A percentile compares a stretch with the other conserved stretches of the same genome.
phyloP scores from a whole-genome alignment of 2,797 vertebrate species.

The Podargus strigoides region DNA sequence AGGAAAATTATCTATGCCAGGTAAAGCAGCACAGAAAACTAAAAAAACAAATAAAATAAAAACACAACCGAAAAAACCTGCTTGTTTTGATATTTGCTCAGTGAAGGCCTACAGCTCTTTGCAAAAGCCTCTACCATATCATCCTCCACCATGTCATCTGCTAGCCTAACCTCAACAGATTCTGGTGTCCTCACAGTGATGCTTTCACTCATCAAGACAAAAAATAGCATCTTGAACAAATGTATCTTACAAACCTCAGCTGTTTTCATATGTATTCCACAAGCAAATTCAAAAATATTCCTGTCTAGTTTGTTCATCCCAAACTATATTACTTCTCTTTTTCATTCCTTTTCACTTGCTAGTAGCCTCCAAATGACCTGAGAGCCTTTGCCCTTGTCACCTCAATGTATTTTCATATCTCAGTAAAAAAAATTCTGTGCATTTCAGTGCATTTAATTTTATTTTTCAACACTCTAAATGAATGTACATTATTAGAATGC shows the following conservation, averaged over 20 bases:
- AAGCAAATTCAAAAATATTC: background rate
- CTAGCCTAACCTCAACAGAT: background rate
- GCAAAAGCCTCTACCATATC: no score
- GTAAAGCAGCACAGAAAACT: background rate
- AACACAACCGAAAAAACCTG: background rate
- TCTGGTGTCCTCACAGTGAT: background rate
- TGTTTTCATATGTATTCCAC: background rate
- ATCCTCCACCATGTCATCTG: background rate
- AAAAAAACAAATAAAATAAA: no score
- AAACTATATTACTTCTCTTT: background rate
- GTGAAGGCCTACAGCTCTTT: background rate
- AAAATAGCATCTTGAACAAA: background rate
- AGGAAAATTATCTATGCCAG: background rate
- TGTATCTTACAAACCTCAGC: background rate
- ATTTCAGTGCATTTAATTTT: background rate
- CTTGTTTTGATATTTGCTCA: background rate
- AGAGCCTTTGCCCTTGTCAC: background rate
- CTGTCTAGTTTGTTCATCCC: background rate
- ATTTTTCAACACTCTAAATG: background rate
- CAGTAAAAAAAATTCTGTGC: background rate
- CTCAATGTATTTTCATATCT: background rate
- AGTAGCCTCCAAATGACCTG: background rate
- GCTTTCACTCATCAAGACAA: background rate
- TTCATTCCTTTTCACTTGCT: background rate
- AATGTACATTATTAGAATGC: background rate